A percentile compares a stretch with the other conserved stretches of the same genome.
Conservation (phyloP, 1,140 invertebrate species). For the Ceratina japonica region DNA sequence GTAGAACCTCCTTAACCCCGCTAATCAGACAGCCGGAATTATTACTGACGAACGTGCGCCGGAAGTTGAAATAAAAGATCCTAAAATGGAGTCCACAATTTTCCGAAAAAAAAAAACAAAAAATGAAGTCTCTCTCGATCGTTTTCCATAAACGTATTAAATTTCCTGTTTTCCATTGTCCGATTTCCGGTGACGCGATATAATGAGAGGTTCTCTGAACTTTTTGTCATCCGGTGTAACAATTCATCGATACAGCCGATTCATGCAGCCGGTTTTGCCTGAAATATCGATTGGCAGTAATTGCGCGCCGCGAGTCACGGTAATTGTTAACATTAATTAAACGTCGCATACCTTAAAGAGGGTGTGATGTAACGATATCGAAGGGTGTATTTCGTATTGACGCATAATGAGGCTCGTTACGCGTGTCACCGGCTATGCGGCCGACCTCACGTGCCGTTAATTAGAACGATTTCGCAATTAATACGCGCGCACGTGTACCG, state of each 20-base stretch:
- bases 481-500: no score
- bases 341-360: background rate
- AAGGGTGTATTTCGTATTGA: background rate
- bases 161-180: background rate
- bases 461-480: slow-evolving; percentile 28
- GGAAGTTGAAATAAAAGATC: no score
- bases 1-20: no score
- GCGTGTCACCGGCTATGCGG: background rate
- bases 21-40: no score
- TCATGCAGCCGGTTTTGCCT: no score
- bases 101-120: no score
- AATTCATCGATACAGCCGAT: background rate
- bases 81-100: no score
- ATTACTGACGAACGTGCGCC: no score
- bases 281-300: background rate
- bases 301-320: background rate
- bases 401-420: slow-evolving; percentile 1
- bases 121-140: no score
- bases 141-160: background rate
- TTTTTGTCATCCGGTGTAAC: background rate
- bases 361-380: background rate
- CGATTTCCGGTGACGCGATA: no score
- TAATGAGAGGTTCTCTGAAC: no score
- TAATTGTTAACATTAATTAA: slow-evolving; percentile 22
- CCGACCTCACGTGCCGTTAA: background rate